phyloP scores from a whole-genome alignment of 2,888 invertebrate genomes.

The Liopterus haemorrhoidalis region DNA sequence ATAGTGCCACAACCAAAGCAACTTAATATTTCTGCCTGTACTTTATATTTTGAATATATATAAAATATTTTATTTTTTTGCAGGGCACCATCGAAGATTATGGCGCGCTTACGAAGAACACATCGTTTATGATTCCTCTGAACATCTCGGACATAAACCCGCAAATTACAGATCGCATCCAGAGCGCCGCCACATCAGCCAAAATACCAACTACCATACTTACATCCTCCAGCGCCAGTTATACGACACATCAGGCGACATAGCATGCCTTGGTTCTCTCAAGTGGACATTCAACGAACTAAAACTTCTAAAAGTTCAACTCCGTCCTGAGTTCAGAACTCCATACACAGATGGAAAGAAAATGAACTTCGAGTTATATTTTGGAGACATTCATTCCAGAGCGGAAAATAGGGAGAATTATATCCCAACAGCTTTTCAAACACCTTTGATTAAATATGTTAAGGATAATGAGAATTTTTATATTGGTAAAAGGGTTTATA shows the following conservation, averaged over 20 bases:
- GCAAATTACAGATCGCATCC: conserved; percentile 34
- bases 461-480: conserved; percentile 36
- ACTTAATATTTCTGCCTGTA: neutral
- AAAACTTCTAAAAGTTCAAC: conserved; percentile 49
- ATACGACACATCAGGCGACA: conserved; percentile 37
- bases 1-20: no score
- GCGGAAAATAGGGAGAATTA: conserved; percentile 44
- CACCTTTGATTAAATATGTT: conserved; percentile 45
- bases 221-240: conserved; percentile 34
- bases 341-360: conserved; percentile 38
- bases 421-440: conserved; percentile 51
- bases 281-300: conserved; percentile 53
- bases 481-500: conserved; percentile 33
- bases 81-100: conserved; percentile 39
- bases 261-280: conserved; percentile 48
- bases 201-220: conserved; percentile 31
- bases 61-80: conserved; percentile 18
- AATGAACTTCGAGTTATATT: conserved; percentile 46
- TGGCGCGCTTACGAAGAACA: conserved; percentile 42
- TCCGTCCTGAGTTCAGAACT: conserved; percentile 43
- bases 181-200: conserved; percentile 29
- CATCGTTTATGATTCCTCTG: conserved; percentile 37
- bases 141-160: conserved; percentile 31
- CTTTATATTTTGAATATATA: neutral
- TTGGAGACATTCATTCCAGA: conserved; percentile 51